A percentile compares a stretch with the other conserved stretches of the same genome.
Conservation (phyloP, 2,113 vertebrate species). For the Synchiropus splendidus region DNA sequence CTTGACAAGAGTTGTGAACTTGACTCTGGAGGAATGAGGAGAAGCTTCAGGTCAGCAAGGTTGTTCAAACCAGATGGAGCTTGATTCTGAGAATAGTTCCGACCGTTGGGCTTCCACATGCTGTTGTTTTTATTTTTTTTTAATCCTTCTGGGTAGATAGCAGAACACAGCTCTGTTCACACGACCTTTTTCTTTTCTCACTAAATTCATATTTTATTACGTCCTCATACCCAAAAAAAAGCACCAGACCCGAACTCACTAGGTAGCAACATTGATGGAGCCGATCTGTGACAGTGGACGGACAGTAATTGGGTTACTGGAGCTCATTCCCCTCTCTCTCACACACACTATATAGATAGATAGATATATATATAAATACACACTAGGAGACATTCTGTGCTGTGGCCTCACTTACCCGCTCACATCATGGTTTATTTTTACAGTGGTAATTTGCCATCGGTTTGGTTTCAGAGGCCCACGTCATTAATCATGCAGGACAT, state of each 20-base stretch:
- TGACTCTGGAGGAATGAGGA: conserved; percentile 28
- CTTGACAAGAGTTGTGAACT: conserved; percentile 48
- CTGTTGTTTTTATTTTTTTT: too few relatives aligned
- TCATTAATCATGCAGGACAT: conserved; percentile 61
- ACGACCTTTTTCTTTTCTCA: too few relatives aligned
- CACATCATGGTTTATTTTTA: conserved; percentile 63
- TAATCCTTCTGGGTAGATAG: too few relatives aligned
- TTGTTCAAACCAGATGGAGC: too few relatives aligned
- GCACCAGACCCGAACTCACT: neutral
- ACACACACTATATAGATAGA: too few relatives aligned
- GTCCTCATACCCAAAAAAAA: neutral
- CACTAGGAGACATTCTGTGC: conserved; percentile 50
- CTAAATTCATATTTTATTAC: too few relatives aligned
- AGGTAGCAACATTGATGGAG: conserved; percentile 9
- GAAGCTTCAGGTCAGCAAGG: conserved; percentile 14
- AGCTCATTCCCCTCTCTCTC: conserved; percentile 40
- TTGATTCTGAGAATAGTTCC: too few relatives aligned
- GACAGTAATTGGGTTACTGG: conserved; percentile 57
- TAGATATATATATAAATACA: conserved; percentile 51
- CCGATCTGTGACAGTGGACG: conserved; percentile 24
- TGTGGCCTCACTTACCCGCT: conserved; percentile 55
- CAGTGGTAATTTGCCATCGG: conserved; percentile 58
- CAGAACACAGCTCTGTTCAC: too few relatives aligned
- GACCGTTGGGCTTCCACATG: too few relatives aligned
- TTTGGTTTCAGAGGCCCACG: conserved; percentile 56